Conservation (phyloP, 2,113 vertebrate genomes). For the Vireo altiloquus region DNA sequence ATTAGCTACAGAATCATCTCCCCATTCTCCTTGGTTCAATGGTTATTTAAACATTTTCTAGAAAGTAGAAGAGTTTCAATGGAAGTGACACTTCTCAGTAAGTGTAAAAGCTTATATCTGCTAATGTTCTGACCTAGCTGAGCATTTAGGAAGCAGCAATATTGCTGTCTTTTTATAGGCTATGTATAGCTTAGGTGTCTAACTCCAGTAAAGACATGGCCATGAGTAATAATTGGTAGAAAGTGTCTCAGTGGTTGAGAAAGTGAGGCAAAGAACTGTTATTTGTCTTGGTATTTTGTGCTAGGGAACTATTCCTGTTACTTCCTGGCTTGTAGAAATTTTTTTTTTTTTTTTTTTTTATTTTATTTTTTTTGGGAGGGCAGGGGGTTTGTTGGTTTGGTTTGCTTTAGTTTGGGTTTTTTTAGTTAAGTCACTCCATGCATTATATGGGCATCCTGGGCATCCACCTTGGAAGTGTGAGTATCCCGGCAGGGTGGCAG, state of each 20-base stretch:
- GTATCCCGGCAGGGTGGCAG: not conserved
- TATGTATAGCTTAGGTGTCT: not conserved
- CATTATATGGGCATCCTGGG: not conserved
- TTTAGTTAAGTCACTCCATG: not conserved
- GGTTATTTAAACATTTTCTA: not conserved
- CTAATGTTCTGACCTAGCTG: not conserved
- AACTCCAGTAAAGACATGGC: not conserved
- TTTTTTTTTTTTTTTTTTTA: no score
- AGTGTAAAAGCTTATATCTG: not conserved
- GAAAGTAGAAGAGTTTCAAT: not conserved
- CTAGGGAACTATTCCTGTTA: not conserved
- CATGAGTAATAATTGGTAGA: not conserved
- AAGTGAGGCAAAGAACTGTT: not conserved
- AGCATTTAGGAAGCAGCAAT: not conserved
- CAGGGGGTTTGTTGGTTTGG: not conserved
- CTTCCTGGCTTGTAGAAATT: not conserved
- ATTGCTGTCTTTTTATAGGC: not conserved
- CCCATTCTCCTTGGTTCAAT: not conserved
- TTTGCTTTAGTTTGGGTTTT: not conserved
- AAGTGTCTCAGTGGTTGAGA: not conserved
- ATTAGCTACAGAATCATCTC: not conserved
- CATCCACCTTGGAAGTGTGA: not conserved
- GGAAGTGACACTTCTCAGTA: not conserved
- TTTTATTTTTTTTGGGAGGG: fast-evolving
- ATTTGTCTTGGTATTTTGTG: not conserved